Percentiles rank a stretch among this genome's conserved stretches.
Evolutionary conservation across 2,113 vertebrate species (phyloP).

Genomic region (Papio anubis): DNA sequence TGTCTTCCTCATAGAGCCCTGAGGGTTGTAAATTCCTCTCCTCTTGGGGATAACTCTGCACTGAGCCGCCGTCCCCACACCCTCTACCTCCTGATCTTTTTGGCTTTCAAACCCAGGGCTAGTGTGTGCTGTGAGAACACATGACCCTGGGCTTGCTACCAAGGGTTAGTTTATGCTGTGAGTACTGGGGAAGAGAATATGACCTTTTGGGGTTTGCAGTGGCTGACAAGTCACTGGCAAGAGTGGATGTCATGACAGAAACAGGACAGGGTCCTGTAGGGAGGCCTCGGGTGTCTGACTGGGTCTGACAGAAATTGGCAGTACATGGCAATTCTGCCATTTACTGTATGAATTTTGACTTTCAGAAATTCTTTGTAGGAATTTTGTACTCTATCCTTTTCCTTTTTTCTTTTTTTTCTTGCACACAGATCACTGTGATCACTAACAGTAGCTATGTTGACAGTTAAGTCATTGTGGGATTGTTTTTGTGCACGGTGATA

Average conservation of each 20-base stretch:
- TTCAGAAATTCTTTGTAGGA: background rate
- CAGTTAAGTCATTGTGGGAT: background rate
- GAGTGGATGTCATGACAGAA: background rate
- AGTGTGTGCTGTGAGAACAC: background rate
- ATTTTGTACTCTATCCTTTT: background rate
- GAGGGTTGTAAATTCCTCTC: background rate
- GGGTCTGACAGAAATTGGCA: background rate
- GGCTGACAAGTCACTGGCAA: background rate
- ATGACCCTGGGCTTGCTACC: background rate
- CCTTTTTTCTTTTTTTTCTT: background rate
- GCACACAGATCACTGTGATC: background rate
- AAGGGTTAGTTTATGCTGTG: background rate
- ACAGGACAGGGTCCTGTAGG: background rate
- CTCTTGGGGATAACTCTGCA: background rate
- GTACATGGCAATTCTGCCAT: background rate
- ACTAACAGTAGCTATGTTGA: background rate
- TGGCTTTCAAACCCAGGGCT: background rate
- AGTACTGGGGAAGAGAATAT: background rate
- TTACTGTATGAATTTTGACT: no score
- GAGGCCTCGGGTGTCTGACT: background rate
- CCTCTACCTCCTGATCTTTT: background rate
- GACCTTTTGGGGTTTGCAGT: background rate
- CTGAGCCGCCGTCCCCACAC: background rate
- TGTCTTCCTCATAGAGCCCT: background rate
- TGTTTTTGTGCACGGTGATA: background rate